phyloP scores from a whole-genome alignment of 2,113 vertebrate genomes.

The Macroglossus sobrinus region DNA sequence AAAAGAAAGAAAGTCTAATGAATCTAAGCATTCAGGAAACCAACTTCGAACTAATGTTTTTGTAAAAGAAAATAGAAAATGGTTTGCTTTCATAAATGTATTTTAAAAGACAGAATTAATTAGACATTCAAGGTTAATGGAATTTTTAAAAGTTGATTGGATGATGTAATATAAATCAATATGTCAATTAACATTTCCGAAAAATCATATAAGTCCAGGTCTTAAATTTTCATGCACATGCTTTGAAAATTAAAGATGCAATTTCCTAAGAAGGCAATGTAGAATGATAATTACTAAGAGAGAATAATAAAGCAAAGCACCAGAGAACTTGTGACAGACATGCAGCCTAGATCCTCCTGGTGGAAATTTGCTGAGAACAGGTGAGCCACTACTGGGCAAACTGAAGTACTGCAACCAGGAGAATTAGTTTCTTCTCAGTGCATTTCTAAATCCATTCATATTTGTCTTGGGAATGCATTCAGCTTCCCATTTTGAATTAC shows the following conservation, averaged over 20 bases:
- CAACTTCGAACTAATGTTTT: not conserved
- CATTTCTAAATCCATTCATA: not conserved
- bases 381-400: not conserved
- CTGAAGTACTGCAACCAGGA: not conserved
- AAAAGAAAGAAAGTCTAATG: not conserved
- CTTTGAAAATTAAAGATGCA: constrained; percentile 50
- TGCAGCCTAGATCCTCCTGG: not conserved
- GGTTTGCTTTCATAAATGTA: constrained; percentile 21
- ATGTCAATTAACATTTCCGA: constrained; percentile 49
- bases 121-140: constrained; percentile 33
- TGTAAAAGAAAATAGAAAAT: constrained; percentile 46
- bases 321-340: not conserved
- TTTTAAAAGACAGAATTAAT: constrained; percentile 55
- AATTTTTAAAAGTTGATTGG: constrained; percentile 49
- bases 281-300: not conserved
- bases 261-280: constrained; percentile 24
- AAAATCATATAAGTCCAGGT: constrained; percentile 24
- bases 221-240: not conserved
- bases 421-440: not conserved
- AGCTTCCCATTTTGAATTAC: not conserved
- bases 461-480: not conserved
- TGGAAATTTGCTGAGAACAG: not conserved
- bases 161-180: constrained; percentile 48
- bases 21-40: constrained; percentile 34
- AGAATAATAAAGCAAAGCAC: not conserved